phyloP scores from a whole-genome alignment of 2,113 vertebrate species.

The Marmota flaviventris region DNA sequence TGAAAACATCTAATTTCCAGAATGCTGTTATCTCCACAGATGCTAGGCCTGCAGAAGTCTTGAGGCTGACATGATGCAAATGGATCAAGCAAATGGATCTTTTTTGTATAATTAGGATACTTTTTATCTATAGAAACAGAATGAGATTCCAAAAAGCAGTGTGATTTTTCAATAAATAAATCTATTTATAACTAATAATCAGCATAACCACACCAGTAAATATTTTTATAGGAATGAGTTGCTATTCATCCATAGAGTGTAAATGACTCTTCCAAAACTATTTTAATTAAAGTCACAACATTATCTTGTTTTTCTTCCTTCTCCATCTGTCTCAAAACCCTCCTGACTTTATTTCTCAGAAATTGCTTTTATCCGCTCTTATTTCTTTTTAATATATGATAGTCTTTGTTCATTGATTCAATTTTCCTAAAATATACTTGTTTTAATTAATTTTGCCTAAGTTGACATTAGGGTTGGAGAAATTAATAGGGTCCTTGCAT shows the following conservation, averaged over 20 bases:
- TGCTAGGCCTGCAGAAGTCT: not conserved
- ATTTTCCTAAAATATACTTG: constrained; percentile 58
- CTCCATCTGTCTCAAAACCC: constrained; percentile 19
- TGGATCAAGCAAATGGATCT: not conserved
- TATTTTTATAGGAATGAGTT: constrained; percentile 36
- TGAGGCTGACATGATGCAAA: not conserved
- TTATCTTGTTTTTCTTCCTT: not conserved
- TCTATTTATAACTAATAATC: not conserved
- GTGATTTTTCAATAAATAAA: not conserved
- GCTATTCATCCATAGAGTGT: not conserved
- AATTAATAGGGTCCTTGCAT: constrained; percentile 51
- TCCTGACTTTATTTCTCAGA: not conserved
- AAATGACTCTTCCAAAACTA: constrained; percentile 47
- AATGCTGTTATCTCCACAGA: not conserved
- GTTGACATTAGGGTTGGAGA: not conserved
- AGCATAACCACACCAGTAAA: not conserved
- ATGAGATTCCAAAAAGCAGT: not conserved
- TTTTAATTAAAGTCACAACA: constrained; percentile 35
- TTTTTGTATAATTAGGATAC: not conserved
- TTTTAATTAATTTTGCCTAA: constrained; percentile 62
- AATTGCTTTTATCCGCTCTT: not conserved
- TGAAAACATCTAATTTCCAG: not conserved
- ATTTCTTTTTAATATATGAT: constrained; percentile 42
- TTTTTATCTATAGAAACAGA: not conserved
- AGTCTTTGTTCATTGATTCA: constrained; percentile 43